Base-by-base conservation (phyloP, 2,888 invertebrate genomes). In the Caenorhabditis doughertyi region DNA sequence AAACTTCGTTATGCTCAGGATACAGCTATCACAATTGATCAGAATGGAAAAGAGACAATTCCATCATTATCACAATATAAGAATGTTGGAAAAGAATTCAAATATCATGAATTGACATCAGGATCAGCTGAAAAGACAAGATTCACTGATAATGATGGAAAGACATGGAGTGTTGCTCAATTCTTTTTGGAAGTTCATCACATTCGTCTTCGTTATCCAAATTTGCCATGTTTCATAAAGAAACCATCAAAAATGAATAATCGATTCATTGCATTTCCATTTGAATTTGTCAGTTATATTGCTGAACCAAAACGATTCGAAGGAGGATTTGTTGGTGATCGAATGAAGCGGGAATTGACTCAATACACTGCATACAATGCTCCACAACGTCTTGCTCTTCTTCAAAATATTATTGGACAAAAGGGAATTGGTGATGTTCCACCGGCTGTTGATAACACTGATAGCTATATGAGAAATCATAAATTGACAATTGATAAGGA, bases 221-320 rank as follows among this genome's bases (percentile, higher is more conserved):
- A 68, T 13, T 60, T 76, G 0, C 76, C 76, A 2, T 60, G 58
- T 16, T 0, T 76, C 1, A 21, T 27, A n/a, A 56, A 60, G 29
- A 67, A 68, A 21, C 49, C 67, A 2, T 8, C 44, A 1, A 55
- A 32, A 16, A 13, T 18, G 25, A 44, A n/a, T 16, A 9, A 9
- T 0, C 0, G 5, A n/a, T n/a, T 16, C 1, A 29, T 72, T 2
- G 8, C 39, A 0, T 65, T 11, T 25, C 64, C 73, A 27, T 56
- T 73, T 55, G 73, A 73, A 25, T 16, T 64, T 16, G 44, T 55
- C 25, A 44, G 29, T 18, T 65, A 62, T n/a, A 21, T 73, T 4
- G 44, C 29, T 13, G 44, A 56, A 0, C 55, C 73, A 8, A 44
- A 9, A 0, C 25, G 73, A 1, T 73, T 32, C 44, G 32, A 25